phyloP scores from a whole-genome alignment of 2,888 invertebrate genomes.

The Crepidodera aurea region DNA sequence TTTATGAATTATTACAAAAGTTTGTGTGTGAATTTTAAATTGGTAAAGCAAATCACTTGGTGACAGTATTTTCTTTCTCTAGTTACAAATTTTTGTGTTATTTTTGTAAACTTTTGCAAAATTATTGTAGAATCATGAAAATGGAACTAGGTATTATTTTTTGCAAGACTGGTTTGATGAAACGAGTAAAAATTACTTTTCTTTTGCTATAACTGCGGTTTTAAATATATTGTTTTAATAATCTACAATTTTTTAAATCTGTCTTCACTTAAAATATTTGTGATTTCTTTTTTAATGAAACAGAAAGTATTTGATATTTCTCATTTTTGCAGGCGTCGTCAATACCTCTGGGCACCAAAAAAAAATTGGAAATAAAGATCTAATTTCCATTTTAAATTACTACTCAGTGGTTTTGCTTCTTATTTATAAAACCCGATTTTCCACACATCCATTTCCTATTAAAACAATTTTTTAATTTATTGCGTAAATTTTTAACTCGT shows the following conservation, averaged over 20 bases:
- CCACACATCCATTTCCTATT: constrained; percentile 38
- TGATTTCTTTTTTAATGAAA: constrained; percentile 1
- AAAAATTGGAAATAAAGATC: constrained; percentile 58
- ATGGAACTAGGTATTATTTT: too few species aligned
- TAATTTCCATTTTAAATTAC: constrained; percentile 56
- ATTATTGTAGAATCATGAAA: too few species aligned
- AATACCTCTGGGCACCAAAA: constrained; percentile 46
- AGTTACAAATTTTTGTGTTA: too few species aligned
- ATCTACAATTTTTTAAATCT: constrained; percentile 20
- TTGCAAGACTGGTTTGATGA: too few species aligned
- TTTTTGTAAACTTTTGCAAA: too few species aligned
- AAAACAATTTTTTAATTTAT: constrained; percentile 38
- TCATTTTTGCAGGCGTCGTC: constrained; percentile 56
- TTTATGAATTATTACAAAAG: too few species aligned
- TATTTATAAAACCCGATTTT: constrained; percentile 39
- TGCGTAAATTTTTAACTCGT: constrained; percentile 32
- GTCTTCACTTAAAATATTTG: constrained; percentile 10
- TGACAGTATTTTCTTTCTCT: too few species aligned
- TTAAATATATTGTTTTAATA: too few species aligned
- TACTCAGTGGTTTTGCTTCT: constrained; percentile 53
- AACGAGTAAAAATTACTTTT: too few species aligned
- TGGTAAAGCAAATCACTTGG: too few species aligned
- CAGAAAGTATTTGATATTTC: constrained; percentile 45
- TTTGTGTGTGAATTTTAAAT: too few species aligned
- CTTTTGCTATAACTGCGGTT: too few species aligned